phyloP scores from a whole-genome alignment of 2,888 invertebrate genomes.

The Mactromeris polynyma region DNA sequence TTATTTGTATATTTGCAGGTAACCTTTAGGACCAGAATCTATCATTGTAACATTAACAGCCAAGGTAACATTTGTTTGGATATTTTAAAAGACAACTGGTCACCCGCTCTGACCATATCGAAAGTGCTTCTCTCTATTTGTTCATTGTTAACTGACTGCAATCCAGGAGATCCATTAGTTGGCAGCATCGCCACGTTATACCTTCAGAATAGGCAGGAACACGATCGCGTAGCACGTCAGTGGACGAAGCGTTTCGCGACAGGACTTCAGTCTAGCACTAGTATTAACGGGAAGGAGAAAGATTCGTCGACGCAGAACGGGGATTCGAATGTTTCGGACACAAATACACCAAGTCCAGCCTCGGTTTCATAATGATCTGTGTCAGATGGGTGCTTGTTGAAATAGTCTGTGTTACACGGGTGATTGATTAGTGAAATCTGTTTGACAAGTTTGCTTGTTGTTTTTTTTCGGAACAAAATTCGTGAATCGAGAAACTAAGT shows the following conservation, averaged over 20 bases:
- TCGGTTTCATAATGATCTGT: conserved; percentile 51
- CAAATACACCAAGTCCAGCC: conserved; percentile 52
- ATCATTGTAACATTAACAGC: conserved; percentile 99
- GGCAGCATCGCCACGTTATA: conserved; percentile 99
- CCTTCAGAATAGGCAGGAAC: conserved; percentile 98
- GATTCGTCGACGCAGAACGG: conserved; percentile 45
- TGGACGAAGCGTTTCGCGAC: conserved; percentile 99
- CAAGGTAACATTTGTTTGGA: no score
- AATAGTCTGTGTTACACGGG: conserved; percentile 5
- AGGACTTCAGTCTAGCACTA: conserved; percentile 70
- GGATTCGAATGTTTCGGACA: conserved; percentile 47
- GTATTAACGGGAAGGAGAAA: conserved; percentile 50
- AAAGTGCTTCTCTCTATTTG: conserved; percentile 99
- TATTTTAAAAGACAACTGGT: conserved; percentile 99
- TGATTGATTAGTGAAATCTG: neutral
- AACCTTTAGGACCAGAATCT: conserved; percentile 97
- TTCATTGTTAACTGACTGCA: conserved; percentile 98
- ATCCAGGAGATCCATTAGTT: conserved; percentile 99
- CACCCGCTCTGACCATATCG: conserved; percentile 98
- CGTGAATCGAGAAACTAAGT: neutral
- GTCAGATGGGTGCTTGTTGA: conserved; percentile 33
- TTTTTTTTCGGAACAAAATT: neutral
- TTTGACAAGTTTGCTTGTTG: neutral
- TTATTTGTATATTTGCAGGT: no score
- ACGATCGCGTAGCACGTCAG: conserved; percentile 98